Evolutionary conservation across 2,797 vertebrate genomes (phyloP).

Genomic region (Pogoniulus pusillus): DNA sequence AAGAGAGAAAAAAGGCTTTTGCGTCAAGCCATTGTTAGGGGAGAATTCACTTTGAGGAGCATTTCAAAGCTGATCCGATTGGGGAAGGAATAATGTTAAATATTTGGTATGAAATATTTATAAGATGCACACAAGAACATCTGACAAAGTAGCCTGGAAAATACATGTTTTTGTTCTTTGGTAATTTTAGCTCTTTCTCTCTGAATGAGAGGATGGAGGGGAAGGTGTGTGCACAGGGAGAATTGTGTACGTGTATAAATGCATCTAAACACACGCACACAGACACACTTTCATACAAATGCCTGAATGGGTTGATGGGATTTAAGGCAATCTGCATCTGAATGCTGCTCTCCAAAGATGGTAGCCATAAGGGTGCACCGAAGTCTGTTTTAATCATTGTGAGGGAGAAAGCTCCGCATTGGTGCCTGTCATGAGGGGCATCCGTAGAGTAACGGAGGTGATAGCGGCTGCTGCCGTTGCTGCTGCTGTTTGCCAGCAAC

Average conservation of each 20-base stretch:
- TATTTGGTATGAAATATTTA: constrained; percentile 88
- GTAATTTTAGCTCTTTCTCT: constrained; percentile 44
- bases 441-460: neutral
- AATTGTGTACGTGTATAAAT: neutral
- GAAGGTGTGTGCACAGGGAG: neutral
- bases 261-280: constrained; percentile 16
- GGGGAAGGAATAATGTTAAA: constrained; percentile 80
- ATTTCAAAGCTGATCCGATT: constrained; percentile 81
- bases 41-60: constrained; percentile 80
- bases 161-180: constrained; percentile 71
- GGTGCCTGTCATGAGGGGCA: neutral
- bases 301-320: constrained; percentile 82
- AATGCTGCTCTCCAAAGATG: constrained; percentile 81
- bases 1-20: constrained; percentile 73
- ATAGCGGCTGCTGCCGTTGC: neutral
- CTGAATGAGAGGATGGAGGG: constrained; percentile 22
- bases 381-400: constrained; percentile 80
- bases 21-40: constrained; percentile 83
- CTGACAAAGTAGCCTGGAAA: constrained; percentile 77
- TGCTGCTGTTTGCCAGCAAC: constrained; percentile 20
- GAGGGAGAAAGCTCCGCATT: constrained; percentile 52
- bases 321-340: constrained; percentile 93
- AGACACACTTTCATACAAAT: constrained; percentile 42
- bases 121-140: constrained; percentile 74
- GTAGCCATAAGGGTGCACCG: constrained; percentile 75